Percentiles rank a stretch among this genome's conserved stretches.
These are phyloP conservation scores for Nicator chloris DNA, from an alignment of 2,113 vertebrate genomes.

Conservation along the genomic window DNA sequence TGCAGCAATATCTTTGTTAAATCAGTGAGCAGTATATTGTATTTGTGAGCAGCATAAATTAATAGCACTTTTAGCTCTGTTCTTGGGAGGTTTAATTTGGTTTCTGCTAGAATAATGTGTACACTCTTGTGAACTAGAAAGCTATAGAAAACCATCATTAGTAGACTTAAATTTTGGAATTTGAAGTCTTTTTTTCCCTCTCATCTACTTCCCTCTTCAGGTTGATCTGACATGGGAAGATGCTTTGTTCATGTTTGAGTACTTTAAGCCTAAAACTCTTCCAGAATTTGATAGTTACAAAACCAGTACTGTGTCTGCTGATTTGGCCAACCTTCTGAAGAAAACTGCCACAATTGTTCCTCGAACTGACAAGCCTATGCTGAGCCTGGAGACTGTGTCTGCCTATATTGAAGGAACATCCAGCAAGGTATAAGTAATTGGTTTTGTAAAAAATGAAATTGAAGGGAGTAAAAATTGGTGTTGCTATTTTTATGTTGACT, in stretches of 20 bases:
- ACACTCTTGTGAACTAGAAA: background rate
- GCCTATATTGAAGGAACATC: slow-evolving; percentile 88
- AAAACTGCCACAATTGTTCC: slow-evolving; percentile 89
- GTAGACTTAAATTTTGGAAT: background rate
- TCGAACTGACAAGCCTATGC: slow-evolving; percentile 76
- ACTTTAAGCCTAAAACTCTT: slow-evolving; percentile 96
- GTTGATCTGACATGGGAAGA: slow-evolving; percentile 93
- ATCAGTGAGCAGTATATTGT: background rate
- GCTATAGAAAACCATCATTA: background rate
- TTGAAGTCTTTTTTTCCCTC: background rate
- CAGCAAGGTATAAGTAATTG: slow-evolving; percentile 78
- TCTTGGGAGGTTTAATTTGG: background rate
- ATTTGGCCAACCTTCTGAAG: slow-evolving; percentile 92
- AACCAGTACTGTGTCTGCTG: slow-evolving; percentile 96
- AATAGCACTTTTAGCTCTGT: background rate
- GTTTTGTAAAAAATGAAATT: background rate
- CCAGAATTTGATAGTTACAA: slow-evolving; percentile 99
- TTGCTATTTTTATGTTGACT: background rate
- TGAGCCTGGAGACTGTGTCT: slow-evolving; percentile 88
- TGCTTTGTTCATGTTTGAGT: slow-evolving; percentile 92
- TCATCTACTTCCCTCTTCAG: slow-evolving; percentile 60
- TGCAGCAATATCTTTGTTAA: background rate
- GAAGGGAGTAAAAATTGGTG: background rate
- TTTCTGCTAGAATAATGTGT: background rate
- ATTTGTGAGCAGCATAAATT: background rate